These are phyloP conservation scores for Noturus placidus DNA, from an alignment of 2,113 vertebrate species.

Conservation along the genomic window DNA sequence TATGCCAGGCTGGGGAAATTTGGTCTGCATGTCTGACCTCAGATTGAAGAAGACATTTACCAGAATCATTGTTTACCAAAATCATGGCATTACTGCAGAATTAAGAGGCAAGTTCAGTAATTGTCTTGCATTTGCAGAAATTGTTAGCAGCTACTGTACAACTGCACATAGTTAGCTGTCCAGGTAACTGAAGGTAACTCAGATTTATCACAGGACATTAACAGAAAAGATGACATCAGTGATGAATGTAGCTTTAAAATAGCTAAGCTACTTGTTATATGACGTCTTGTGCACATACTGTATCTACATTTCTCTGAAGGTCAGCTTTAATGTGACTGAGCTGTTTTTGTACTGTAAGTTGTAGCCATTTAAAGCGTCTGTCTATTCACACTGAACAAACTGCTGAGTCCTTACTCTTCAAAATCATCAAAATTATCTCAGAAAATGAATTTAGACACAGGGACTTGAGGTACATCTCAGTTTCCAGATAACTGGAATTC, in stretches of 20 bases:
- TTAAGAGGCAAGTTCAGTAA: background rate
- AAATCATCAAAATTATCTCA: background rate
- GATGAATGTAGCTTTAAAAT: background rate
- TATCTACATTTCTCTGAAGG: background rate
- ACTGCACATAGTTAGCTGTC: background rate
- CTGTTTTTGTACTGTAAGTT: background rate
- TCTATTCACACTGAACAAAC: background rate
- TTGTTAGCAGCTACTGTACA: background rate
- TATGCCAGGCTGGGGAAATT: background rate
- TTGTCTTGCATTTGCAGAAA: background rate
- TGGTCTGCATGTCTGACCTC: background rate
- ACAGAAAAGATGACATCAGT: background rate
- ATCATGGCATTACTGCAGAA: background rate
- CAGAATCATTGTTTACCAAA: background rate
- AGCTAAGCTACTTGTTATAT: background rate
- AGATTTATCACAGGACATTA: background rate
- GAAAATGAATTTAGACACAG: background rate
- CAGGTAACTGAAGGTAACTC: background rate
- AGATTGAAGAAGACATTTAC: background rate
- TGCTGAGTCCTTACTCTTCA: background rate
- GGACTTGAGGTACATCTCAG: background rate
- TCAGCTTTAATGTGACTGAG: background rate
- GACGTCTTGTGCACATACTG: background rate
- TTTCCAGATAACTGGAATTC: constrained; percentile 11
- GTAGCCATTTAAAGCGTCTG: constrained; percentile 10